Percentiles rank a stretch among this genome's conserved stretches.
Evolutionary conservation across 1,140 invertebrate genomes (phyloP).

Genomic region (Nilaparvata lugens): DNA sequence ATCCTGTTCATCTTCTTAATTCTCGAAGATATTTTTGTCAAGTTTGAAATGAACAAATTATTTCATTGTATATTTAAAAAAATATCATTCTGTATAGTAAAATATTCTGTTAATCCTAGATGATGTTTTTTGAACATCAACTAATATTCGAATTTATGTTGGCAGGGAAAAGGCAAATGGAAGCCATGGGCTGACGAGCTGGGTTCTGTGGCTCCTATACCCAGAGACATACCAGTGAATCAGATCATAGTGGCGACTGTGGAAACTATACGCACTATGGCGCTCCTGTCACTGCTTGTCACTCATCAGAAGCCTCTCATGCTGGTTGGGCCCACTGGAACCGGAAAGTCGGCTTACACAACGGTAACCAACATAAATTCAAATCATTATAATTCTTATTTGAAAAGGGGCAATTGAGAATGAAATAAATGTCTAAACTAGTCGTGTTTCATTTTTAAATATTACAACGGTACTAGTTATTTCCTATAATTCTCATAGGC

Average conservation of each 20-base stretch:
- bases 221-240: slow-evolving; percentile 82
- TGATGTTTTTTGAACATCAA: too few species aligned
- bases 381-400: too few species aligned
- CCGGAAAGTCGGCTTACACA: slow-evolving; percentile 83
- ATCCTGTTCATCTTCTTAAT: too few species aligned
- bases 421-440: too few species aligned
- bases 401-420: too few species aligned
- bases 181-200: slow-evolving; percentile 83
- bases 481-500: too few species aligned
- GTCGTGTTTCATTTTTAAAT: too few species aligned
- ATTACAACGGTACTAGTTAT: too few species aligned
- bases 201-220: slow-evolving; percentile 63
- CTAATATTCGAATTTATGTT: background rate
- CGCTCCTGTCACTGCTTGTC: slow-evolving; percentile 66
- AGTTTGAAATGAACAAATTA: background rate
- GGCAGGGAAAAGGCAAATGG: slow-evolving; percentile 76
- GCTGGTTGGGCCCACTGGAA: slow-evolving; percentile 85
- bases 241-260: slow-evolving; percentile 89
- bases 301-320: slow-evolving; percentile 71
- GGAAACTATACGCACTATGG: slow-evolving; percentile 74
- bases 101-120: slow-evolving; percentile 8
- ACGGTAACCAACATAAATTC: too few species aligned
- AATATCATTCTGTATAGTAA: background rate
- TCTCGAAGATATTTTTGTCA: background rate
- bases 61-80: slow-evolving; percentile 11